Evolutionary conservation across 2,113 vertebrate genomes (phyloP).

Genomic region (Lates calcarifer): DNA sequence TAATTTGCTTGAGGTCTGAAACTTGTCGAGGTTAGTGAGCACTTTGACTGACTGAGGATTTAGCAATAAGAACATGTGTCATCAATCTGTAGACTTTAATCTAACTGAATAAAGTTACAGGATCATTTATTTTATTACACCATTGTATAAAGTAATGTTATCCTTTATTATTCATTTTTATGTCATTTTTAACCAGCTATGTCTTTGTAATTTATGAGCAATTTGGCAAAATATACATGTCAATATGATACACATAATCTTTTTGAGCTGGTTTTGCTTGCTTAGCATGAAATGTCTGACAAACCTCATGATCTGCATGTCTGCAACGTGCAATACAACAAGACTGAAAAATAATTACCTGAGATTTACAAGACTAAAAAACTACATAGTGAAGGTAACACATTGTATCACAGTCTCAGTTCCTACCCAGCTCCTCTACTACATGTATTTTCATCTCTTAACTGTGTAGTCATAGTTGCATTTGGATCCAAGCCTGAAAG

Average conservation of each 20-base stretch:
- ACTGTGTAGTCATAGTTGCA: background rate
- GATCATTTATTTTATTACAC: slow-evolving; percentile 25
- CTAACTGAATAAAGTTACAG: slow-evolving; percentile 19
- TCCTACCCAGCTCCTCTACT: no score
- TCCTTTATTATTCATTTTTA: slow-evolving; percentile 10
- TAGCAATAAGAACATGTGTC: slow-evolving; percentile 14
- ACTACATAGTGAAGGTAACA: no score
- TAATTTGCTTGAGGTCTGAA: slow-evolving; percentile 41
- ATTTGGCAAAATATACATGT: slow-evolving; percentile 1
- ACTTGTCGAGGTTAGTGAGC: slow-evolving; percentile 33
- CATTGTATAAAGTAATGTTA: slow-evolving; percentile 4
- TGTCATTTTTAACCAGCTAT: background rate
- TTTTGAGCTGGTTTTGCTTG: background rate
- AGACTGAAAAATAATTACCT: background rate
- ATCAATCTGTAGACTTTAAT: slow-evolving; percentile 42
- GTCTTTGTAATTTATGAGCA: background rate
- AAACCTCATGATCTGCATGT: background rate
- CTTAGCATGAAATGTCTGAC: background rate
- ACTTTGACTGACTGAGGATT: slow-evolving; percentile 14
- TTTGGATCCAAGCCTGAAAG: background rate
- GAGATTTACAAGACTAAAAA: background rate
- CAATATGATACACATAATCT: background rate
- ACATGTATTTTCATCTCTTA: background rate
- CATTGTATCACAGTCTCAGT: background rate
- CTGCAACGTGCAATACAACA: background rate